Percentiles rank a stretch among this genome's conserved stretches.
phyloP scores from a whole-genome alignment of 2,797 vertebrate species.

The Typhlichthys subterraneus region DNA sequence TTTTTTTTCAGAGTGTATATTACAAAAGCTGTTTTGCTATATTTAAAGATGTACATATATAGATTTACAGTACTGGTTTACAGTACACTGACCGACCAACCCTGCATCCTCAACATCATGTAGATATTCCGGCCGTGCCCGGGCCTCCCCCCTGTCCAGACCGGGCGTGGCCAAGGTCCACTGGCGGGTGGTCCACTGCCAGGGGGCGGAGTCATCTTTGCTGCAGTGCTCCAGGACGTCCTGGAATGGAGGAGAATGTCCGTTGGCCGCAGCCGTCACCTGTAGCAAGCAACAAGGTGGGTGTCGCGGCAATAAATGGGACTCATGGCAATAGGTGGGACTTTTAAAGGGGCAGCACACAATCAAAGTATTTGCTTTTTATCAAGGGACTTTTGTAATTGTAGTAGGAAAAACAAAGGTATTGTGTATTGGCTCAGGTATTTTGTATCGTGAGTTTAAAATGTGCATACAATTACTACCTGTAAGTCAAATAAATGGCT shows the following conservation, averaged over 20 bases:
- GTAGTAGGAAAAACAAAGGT: no score
- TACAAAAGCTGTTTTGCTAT: no score
- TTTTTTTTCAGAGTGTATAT: no score
- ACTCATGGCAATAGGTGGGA: no score
- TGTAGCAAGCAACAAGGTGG: constrained; percentile 77
- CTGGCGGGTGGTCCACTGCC: constrained; percentile 85
- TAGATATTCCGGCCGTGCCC: constrained; percentile 82
- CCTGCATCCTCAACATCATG: constrained; percentile 16
- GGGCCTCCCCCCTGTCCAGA: constrained; percentile 73
- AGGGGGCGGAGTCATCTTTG: constrained; percentile 85
- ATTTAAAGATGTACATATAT: no score
- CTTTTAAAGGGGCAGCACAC: no score
- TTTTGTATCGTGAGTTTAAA: no score
- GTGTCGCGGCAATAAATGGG: background rate
- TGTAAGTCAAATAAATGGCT: no score
- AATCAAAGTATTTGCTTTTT: no score
- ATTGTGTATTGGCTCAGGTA: no score
- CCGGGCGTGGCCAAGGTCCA: constrained; percentile 77
- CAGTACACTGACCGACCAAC: background rate
- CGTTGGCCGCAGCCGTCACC: constrained; percentile 81
- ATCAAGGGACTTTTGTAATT: no score
- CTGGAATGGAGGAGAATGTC: constrained; percentile 82
- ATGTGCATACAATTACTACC: no score
- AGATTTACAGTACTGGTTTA: background rate
- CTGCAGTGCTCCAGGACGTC: constrained; percentile 82